Percentiles rank a stretch among this genome's conserved stretches.
These are phyloP conservation scores for Neotragus moschatus DNA, from an alignment of 2,113 vertebrate species.

Conservation along the genomic window DNA sequence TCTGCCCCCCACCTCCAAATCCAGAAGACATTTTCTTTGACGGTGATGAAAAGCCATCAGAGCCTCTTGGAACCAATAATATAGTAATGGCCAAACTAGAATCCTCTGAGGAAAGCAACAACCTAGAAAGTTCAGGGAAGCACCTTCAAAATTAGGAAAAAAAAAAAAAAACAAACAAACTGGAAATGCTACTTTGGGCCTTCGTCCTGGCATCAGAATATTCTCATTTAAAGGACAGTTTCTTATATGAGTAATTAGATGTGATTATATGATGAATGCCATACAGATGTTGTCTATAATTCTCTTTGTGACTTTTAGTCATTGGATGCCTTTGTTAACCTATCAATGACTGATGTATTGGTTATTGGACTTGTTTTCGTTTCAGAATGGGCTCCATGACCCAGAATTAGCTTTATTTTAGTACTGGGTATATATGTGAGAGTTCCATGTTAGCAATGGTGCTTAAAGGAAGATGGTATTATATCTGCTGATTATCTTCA, in stretches of 20 bases:
- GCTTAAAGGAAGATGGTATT: not conserved
- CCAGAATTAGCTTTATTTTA: constrained; percentile 36
- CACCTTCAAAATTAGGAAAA: not conserved
- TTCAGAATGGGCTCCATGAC: not conserved
- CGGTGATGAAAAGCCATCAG: constrained; percentile 77
- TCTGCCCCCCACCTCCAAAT: constrained; percentile 93
- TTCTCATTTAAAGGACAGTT: not conserved
- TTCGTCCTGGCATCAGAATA: not conserved
- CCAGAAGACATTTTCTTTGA: constrained; percentile 95
- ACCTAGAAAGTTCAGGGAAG: not conserved
- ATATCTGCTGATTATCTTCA: not conserved
- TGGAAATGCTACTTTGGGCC: not conserved
- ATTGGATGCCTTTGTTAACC: not conserved
- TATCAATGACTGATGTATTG: not conserved
- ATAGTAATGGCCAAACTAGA: constrained; percentile 53
- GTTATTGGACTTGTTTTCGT: not conserved
- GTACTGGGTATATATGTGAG: not conserved
- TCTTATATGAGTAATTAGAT: not conserved
- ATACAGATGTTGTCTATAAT: not conserved
- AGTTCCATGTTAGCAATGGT: not conserved
- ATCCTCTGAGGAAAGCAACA: constrained; percentile 38
- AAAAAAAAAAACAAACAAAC: not conserved
- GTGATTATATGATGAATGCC: not conserved
- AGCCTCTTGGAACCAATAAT: constrained; percentile 68
- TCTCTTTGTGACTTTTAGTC: not conserved